Evolutionary conservation across 2,797 vertebrate species (phyloP).

Genomic region (Galago senegalensis): DNA sequence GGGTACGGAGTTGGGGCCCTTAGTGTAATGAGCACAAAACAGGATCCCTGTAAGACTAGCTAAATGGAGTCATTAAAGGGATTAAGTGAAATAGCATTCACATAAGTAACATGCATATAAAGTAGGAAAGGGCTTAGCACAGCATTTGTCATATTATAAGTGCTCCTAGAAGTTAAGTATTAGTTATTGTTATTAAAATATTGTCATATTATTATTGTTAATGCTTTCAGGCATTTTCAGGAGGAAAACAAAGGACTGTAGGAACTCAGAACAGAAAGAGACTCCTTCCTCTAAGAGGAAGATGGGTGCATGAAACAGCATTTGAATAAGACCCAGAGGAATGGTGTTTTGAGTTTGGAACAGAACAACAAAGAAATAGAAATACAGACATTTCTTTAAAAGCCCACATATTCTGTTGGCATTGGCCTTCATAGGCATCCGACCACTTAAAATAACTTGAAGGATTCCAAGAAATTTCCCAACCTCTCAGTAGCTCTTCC

Average conservation of each 20-base stretch:
- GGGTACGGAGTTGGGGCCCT: background rate
- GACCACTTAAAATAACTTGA: background rate
- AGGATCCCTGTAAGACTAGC: background rate
- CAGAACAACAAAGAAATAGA: background rate
- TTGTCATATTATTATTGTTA: background rate
- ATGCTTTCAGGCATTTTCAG: background rate
- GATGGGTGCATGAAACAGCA: background rate
- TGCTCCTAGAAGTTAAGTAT: background rate
- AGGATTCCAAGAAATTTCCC: background rate
- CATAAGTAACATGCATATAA: background rate
- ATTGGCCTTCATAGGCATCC: fast-evolving
- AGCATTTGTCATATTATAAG: background rate
- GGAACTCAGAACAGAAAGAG: background rate
- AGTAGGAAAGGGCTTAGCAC: background rate
- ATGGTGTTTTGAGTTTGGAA: background rate
- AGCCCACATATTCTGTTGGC: background rate
- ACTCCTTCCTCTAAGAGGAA: background rate
- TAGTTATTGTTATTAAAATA: background rate
- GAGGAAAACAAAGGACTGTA: background rate
- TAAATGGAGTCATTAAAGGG: background rate
- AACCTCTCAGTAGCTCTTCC: background rate
- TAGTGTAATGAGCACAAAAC: background rate
- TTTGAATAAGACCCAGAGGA: background rate
- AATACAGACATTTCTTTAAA: background rate
- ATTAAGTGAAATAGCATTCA: background rate